A percentile compares a stretch with the other conserved stretches of the same genome.
Evolutionary conservation across 2,113 vertebrate genomes (phyloP).

Genomic region (Paralichthys olivaceus): DNA sequence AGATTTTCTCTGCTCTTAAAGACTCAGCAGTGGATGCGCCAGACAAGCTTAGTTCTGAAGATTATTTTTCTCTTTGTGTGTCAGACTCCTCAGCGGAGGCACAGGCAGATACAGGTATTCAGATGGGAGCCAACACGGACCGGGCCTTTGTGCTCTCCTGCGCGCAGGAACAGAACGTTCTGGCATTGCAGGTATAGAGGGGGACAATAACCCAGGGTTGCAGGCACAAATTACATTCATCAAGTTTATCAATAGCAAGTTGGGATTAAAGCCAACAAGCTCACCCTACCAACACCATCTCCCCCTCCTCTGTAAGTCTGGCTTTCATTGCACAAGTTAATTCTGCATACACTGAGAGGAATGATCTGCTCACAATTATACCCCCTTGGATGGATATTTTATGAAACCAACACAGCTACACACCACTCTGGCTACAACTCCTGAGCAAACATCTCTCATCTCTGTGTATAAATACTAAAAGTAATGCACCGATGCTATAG

Average conservation of each 20-base stretch:
- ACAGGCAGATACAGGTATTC: conserved; percentile 78
- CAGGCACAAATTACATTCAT: conserved; percentile 80
- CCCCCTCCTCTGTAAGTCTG: conserved; percentile 63
- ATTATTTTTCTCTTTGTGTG: conserved; percentile 81
- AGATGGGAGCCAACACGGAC: conserved; percentile 72
- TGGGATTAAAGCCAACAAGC: conserved; percentile 76
- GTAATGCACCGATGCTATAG: conserved; percentile 44
- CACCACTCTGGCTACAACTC: conserved; percentile 65
- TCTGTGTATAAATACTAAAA: conserved; percentile 60
- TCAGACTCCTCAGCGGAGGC: conserved; percentile 77
- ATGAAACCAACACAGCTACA: conserved; percentile 60
- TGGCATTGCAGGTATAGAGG: conserved; percentile 75
- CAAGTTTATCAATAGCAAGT: conserved; percentile 80
- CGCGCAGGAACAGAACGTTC: conserved; percentile 71
- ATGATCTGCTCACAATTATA: conserved; percentile 69
- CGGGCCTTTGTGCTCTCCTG: conserved; percentile 70
- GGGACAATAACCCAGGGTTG: conserved; percentile 74
- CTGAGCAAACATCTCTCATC: conserved; percentile 70
- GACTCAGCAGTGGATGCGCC: conserved; percentile 78
- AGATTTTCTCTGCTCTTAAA: conserved; percentile 81
- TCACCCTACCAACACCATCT: conserved; percentile 59
- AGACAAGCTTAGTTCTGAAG: conserved; percentile 82
- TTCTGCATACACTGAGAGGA: conserved; percentile 62
- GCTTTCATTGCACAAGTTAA: conserved; percentile 72
- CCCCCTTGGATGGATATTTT: conserved; percentile 67